Conservation (phyloP, 2,888 invertebrate genomes). For the Chelonus formosanus region DNA sequence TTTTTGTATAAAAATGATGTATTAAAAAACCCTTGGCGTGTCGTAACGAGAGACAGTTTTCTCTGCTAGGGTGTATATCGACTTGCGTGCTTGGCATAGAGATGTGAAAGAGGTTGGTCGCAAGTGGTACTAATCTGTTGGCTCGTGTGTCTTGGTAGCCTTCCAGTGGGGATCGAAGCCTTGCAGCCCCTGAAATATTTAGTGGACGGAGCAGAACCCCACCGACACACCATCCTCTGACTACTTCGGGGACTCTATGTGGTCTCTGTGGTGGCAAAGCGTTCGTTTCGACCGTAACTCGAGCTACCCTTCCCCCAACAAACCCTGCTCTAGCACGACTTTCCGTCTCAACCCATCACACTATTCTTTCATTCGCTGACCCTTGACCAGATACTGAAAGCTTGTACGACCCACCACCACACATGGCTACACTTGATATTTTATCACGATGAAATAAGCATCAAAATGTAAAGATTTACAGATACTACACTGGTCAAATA, state of each 20-base stretch:
- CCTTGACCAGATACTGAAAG: constrained; percentile 14
- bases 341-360: not conserved
- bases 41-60: constrained; percentile 24
- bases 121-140: constrained; percentile 51
- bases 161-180: constrained; percentile 45
- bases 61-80: constrained; percentile 25
- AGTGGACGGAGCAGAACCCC: constrained; percentile 43
- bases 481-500: too few relatives aligned
- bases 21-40: constrained; percentile 19
- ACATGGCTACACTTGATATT: too few relatives aligned
- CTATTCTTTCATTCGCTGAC: constrained; percentile 10
- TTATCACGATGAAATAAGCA: too few relatives aligned
- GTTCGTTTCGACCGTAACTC: constrained; percentile 22
- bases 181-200: constrained; percentile 50
- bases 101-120: constrained; percentile 39
- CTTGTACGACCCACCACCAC: not conserved
- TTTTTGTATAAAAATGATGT: too few relatives aligned
- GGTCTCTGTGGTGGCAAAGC: constrained; percentile 32
- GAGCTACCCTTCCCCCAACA: not conserved
- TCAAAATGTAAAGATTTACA: too few relatives aligned
- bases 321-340: constrained; percentile 14
- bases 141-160: constrained; percentile 47
- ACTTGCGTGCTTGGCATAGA: constrained; percentile 30
- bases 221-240: constrained; percentile 15
- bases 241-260: constrained; percentile 31